Percentiles rank a stretch among this genome's conserved stretches.
phyloP scores from a whole-genome alignment of 1,140 invertebrate species.

The Pachyrhynchus sulphureomaculatus region DNA sequence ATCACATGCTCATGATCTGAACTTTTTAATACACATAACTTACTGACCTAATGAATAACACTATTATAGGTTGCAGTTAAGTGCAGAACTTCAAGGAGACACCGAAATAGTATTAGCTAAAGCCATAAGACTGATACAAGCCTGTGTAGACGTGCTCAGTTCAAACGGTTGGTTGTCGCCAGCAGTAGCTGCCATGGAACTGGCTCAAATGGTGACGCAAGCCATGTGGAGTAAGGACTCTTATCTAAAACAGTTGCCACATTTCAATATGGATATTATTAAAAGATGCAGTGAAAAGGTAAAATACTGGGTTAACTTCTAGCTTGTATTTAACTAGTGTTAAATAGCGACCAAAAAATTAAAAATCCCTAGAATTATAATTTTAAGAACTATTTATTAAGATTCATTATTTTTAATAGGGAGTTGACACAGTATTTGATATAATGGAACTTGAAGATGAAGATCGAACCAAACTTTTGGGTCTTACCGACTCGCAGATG shows the following conservation, averaged over 20 bases:
- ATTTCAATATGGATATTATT: conserved; percentile 89
- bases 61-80: conserved; percentile 85
- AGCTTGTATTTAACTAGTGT: too few species aligned
- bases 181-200: conserved; percentile 97
- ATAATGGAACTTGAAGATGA: conserved; percentile 98
- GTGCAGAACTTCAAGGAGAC: conserved; percentile 95
- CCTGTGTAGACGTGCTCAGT: conserved; percentile 97
- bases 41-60: too few species aligned
- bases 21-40: too few species aligned
- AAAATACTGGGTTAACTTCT: conserved; percentile 5
- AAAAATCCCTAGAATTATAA: too few species aligned
- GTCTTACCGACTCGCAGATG: conserved; percentile 85
- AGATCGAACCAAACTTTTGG: conserved; percentile 82
- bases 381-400: too few species aligned
- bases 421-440: conserved; percentile 96
- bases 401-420: conserved; percentile 54
- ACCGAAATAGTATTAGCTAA: conserved; percentile 90
- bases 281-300: conserved; percentile 89
- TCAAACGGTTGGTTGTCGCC: conserved; percentile 98
- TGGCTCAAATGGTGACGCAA: conserved; percentile 99
- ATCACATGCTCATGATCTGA: too few species aligned
- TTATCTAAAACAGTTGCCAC: conserved; percentile 95
- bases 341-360: too few species aligned
- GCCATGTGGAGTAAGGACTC: conserved; percentile 99
- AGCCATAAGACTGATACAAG: conserved; percentile 90